Evolutionary conservation across 1,140 invertebrate genomes (phyloP).

Genomic region (Cotesia vestalis): DNA sequence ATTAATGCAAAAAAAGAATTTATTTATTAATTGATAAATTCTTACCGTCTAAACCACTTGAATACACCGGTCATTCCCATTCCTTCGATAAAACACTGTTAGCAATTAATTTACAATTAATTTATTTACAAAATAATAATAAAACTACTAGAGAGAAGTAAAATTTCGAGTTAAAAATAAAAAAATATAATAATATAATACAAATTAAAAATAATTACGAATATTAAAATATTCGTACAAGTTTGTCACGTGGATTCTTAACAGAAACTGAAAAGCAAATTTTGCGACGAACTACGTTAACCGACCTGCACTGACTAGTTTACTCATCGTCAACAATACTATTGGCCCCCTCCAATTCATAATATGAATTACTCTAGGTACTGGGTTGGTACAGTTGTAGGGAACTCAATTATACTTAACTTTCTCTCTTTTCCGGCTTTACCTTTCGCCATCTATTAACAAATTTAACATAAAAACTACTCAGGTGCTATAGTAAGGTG

Average conservation of each 20-base stretch:
- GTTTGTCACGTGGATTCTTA: too few species aligned
- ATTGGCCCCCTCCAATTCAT: background rate
- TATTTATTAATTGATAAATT: constrained; percentile 28
- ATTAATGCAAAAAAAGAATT: background rate
- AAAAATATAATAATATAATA: background rate
- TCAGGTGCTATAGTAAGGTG: too few species aligned
- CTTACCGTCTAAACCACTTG: constrained; percentile 57
- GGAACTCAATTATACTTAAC: constrained; percentile 13
- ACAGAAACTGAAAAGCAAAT: too few species aligned
- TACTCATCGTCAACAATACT: too few species aligned
- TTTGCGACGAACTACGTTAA: too few species aligned
- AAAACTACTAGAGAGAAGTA: too few species aligned
- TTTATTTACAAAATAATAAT: background rate
- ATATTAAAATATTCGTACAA: too few species aligned
- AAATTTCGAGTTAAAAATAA: too few species aligned
- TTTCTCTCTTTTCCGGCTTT: background rate
- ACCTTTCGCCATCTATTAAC: too few species aligned
- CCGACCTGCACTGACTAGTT: background rate
- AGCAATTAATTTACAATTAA: constrained; percentile 22
- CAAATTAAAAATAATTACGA: background rate
- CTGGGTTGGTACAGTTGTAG: too few species aligned
- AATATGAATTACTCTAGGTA: too few species aligned
- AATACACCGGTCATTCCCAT: constrained; percentile 56
- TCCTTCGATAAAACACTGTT: constrained; percentile 30
- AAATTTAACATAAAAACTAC: too few species aligned